Conservation (phyloP, 2,797 vertebrate species). For the Atherinosoma microstoma region DNA sequence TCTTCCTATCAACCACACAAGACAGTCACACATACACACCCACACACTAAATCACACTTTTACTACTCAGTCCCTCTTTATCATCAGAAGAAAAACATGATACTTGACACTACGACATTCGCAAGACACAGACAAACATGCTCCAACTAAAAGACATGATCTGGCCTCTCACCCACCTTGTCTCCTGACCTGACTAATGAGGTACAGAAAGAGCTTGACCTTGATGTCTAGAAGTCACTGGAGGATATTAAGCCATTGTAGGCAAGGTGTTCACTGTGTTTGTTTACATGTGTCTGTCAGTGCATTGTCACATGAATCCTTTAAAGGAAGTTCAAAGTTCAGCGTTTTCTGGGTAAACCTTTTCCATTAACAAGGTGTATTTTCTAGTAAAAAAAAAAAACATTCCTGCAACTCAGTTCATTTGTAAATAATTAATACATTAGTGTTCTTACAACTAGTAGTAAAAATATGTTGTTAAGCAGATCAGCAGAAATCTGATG, state of each 20-base stretch:
- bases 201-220: constrained; percentile 65
- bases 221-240: constrained; percentile 49
- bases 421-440: constrained; percentile 37
- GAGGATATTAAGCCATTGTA: constrained; percentile 53
- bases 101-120: constrained; percentile 48
- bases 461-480: not conserved
- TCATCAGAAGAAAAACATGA: constrained; percentile 48
- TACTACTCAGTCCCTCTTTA: constrained; percentile 55
- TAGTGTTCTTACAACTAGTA: constrained; percentile 7
- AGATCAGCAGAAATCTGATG: not conserved
- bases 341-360: constrained; percentile 35
- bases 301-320: constrained; percentile 37
- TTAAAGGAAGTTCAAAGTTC: constrained; percentile 51
- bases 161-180: constrained; percentile 43
- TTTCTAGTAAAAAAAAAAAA: constrained; percentile 20
- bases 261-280: constrained; percentile 30
- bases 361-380: constrained; percentile 40
- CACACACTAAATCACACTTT: constrained; percentile 30
- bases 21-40: constrained; percentile 44
- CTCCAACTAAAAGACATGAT: constrained; percentile 51
- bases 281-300: constrained; percentile 44
- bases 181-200: constrained; percentile 74
- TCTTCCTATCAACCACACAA: constrained; percentile 69
- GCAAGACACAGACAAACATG: constrained; percentile 58
- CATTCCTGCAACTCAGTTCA: constrained; percentile 6